Evolutionary conservation across 2,113 vertebrate genomes (phyloP).

Genomic region (human): DNA sequence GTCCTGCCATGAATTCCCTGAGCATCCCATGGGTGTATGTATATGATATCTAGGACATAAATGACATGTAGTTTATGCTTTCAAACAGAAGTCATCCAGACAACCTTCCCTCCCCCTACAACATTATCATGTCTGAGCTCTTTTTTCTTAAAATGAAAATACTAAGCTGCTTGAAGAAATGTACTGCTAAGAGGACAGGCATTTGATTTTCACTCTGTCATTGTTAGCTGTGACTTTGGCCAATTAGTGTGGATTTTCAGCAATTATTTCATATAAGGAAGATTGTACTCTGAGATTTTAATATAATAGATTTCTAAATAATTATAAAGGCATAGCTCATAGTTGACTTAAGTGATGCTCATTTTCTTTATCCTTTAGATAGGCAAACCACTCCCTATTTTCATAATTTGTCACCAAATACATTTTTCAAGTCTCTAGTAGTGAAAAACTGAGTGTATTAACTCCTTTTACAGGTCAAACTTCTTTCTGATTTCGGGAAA

Average conservation of each 20-base stretch:
- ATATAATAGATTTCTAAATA: not conserved
- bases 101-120: not conserved
- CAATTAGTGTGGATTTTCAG: not conserved
- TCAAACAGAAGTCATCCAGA: not conserved
- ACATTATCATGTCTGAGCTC: not conserved
- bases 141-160: not conserved
- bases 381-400: slow-evolving; percentile 27
- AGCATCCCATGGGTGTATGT: not conserved
- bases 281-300: not conserved
- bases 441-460: not conserved
- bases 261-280: not conserved
- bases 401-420: not conserved
- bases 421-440: not conserved
- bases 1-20: not conserved
- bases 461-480: not conserved
- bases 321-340: not conserved
- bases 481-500: slow-evolving; percentile 36
- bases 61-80: not conserved
- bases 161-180: not conserved
- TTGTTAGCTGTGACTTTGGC: not conserved
- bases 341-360: not conserved
- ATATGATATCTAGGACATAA: not conserved
- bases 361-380: slow-evolving; percentile 40
- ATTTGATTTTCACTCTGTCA: not conserved
- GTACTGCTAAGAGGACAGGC: not conserved